Evolutionary conservation across 1,140 invertebrate genomes (phyloP).

Genomic region (Drosophila kikkawai): DNA sequence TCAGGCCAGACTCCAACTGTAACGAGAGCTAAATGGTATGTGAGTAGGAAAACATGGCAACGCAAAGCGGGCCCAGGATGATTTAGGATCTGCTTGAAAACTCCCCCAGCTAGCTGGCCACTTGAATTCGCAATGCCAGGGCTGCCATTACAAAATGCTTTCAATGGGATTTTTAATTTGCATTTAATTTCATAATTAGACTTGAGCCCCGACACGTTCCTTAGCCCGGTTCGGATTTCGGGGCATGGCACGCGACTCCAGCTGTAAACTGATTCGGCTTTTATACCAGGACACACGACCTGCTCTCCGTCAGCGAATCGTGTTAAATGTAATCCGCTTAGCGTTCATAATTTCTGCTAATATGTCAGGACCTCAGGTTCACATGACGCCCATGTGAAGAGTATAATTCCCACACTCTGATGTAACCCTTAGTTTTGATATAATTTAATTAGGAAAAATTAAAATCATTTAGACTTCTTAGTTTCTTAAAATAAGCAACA

Average conservation of each 20-base stretch:
- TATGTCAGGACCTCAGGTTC: slow-evolving; percentile 16
- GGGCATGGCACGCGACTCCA: slow-evolving; percentile 51
- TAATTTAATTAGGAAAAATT: neutral
- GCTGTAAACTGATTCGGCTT: neutral
- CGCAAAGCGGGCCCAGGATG: slow-evolving; percentile 5
- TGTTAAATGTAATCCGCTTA: slow-evolving; percentile 75
- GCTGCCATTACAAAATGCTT: slow-evolving; percentile 46
- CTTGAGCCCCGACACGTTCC: slow-evolving; percentile 66
- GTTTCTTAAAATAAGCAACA: too few relatives aligned
- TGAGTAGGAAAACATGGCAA: slow-evolving; percentile 20
- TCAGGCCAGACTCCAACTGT: slow-evolving; percentile 4
- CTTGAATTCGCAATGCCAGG: slow-evolving; percentile 18
- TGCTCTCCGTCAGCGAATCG: slow-evolving; percentile 21
- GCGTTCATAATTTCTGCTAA: slow-evolving; percentile 44
- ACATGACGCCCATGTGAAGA: neutral
- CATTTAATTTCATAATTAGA: slow-evolving; percentile 81
- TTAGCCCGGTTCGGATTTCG: slow-evolving; percentile 50
- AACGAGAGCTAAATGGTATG: neutral
- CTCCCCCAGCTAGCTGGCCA: slow-evolving; percentile 5
- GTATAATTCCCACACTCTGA: slow-evolving; percentile 11
- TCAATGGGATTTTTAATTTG: slow-evolving; percentile 66
- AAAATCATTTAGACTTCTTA: too few relatives aligned
- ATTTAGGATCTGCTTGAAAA: slow-evolving; percentile 16
- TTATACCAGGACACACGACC: slow-evolving; percentile 1
- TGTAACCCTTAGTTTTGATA: neutral